Conservation (phyloP, 2,797 vertebrate genomes). For the Sebastes vulpes region DNA sequence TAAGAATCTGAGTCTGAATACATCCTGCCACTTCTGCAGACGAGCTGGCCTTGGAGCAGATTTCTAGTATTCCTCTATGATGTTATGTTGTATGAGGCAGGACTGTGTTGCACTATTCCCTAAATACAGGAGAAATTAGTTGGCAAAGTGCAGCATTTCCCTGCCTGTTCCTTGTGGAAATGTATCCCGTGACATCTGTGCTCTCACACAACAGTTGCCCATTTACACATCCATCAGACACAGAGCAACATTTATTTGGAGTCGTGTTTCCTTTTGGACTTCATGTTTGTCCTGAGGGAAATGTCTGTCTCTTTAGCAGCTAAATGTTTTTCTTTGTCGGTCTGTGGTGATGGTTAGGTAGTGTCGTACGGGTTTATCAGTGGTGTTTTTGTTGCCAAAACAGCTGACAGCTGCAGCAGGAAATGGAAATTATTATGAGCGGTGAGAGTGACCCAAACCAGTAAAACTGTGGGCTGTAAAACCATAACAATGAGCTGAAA, state of each 20-base stretch:
- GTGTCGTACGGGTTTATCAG: neutral
- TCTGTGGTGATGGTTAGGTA: neutral
- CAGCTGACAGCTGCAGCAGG: neutral
- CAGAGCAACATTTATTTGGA: neutral
- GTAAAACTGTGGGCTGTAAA: neutral
- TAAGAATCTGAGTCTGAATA: neutral
- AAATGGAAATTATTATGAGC: neutral
- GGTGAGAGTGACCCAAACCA: neutral
- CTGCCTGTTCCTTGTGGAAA: neutral
- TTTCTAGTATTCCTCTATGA: neutral
- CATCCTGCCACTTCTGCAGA: neutral
- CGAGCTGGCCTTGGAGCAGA: neutral
- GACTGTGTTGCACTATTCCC: neutral
- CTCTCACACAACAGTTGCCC: neutral
- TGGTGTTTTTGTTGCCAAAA: neutral
- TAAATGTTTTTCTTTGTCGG: neutral
- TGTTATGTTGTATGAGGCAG: neutral
- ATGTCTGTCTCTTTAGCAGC: neutral
- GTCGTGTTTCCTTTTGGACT: neutral
- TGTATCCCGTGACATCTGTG: neutral
- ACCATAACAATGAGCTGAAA: neutral
- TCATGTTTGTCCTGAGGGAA: neutral
- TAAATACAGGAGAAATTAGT: neutral
- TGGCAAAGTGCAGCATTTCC: neutral
- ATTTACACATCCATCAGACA: neutral